Evolutionary conservation across 92 coral and sea anemone genomes (phyloP).

Genomic region (Phenganax marumi): DNA sequence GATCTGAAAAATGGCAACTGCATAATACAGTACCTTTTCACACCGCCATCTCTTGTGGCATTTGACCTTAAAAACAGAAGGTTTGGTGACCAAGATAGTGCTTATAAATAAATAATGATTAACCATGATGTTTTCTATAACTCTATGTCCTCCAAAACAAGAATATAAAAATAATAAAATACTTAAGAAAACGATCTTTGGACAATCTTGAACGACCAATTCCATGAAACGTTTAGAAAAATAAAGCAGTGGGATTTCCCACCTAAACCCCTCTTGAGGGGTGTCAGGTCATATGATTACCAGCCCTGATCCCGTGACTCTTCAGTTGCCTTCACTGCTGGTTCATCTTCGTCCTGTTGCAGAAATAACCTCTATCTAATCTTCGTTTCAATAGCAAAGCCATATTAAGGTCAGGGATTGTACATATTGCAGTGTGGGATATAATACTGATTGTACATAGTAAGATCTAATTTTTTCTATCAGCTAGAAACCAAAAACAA

Average conservation of each 20-base stretch:
- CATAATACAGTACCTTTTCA: conserved; percentile 19
- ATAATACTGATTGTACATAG: too few species aligned
- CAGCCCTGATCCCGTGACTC: conserved; percentile 48
- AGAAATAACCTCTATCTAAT: neutral
- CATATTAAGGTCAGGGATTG: neutral
- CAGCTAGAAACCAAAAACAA: neutral
- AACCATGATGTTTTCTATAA: neutral
- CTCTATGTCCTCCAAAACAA: too few species aligned
- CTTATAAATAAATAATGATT: neutral
- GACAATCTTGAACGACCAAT: neutral
- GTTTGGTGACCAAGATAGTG: neutral
- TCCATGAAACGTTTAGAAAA: neutral
- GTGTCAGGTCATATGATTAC: conserved; percentile 52
- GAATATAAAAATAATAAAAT: too few species aligned
- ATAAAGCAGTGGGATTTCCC: conserved; percentile 40
- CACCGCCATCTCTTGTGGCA: conserved; percentile 4
- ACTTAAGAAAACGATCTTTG: too few species aligned
- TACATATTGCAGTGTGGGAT: neutral
- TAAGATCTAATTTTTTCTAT: neutral
- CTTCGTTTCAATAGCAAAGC: neutral
- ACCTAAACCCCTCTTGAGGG: conserved; percentile 48
- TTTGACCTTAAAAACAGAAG: conserved; percentile 20
- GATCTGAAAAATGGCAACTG: too few species aligned
- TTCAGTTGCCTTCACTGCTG: conserved; percentile 20
- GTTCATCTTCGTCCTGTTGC: conserved; percentile 31